Evolutionary conservation across 2,113 vertebrate species (phyloP).

Genomic region (Phyllostomus hastatus): DNA sequence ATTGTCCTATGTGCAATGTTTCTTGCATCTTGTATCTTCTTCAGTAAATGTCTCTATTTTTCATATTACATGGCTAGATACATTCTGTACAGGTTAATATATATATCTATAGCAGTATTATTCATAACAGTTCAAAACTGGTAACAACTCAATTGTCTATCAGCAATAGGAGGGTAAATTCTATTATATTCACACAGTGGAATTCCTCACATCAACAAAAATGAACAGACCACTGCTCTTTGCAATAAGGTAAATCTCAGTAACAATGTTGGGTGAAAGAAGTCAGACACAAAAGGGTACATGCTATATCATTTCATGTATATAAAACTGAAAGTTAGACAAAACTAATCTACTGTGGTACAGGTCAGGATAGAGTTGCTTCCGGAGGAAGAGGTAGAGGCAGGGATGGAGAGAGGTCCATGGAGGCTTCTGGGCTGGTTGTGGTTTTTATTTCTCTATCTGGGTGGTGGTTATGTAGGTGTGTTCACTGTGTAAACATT

Average conservation of each 20-base stretch:
- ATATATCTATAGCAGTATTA: neutral
- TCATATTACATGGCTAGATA: no score
- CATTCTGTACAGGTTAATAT: neutral
- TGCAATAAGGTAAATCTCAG: neutral
- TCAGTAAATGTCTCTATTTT: no score
- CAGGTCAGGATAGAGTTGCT: neutral
- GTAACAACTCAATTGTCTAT: neutral
- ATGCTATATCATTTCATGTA: neutral
- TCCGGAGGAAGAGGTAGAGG: neutral
- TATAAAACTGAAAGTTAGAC: neutral
- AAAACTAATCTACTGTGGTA: neutral
- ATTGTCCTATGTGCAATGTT: no score
- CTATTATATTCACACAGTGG: neutral
- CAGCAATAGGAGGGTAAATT: neutral
- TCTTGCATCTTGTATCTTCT: no score
- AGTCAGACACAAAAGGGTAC: neutral
- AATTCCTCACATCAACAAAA: neutral
- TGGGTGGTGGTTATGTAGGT: neutral
- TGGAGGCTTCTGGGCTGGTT: neutral
- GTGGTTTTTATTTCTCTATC: neutral
- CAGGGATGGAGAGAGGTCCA: neutral
- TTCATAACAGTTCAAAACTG: neutral
- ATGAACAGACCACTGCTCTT: neutral
- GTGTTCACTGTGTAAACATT: neutral
- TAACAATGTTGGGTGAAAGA: neutral